Base-by-base conservation (phyloP, 2,797 vertebrate genomes). In the Martes flavigula region DNA sequence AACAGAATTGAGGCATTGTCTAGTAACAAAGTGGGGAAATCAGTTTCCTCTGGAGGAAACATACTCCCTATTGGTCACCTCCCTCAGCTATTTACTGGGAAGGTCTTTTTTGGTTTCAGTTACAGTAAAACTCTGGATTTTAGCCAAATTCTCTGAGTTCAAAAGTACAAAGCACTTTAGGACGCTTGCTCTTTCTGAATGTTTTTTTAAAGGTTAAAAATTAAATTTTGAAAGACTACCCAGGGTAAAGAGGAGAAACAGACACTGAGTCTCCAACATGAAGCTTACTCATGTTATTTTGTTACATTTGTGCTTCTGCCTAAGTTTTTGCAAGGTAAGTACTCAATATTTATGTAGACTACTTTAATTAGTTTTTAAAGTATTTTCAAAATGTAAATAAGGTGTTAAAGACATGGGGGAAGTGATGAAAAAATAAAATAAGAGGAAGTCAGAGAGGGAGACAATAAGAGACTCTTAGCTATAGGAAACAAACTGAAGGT, bases 171-270 rank as follows among this genome's bases (percentile, higher is more conserved):
- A 87, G 90, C 90, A 86, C 73, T 87, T 96, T 75, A 27, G 93
- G 54, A 96, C 73, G 15, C 0, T 96, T 72, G 78, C 82, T 91
- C 90, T 97, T 25, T 96, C 91, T 92, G 98, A 98, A 96, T 98
- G 98, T 98, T 98, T 98, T 98, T 94, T 97, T 96, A 98, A 85
- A 87, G 97, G 99, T 99, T 99, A 99, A 99, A 99, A 96, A 99
- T 99, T 99, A 99, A 99, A 97, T 98, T 70, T 75, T 88, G 25
- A 66, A 96, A 90, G 73, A 97, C 78, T 91, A 92, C 51, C 73
- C 85, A 68, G 60, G 58, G 30, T 25, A 93, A 85, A 90, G 96
- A 93, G 95, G 83, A 96, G 73, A 56, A 87, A 23, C 25, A 54
- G n/a, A 96, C 58, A 83, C 43, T 89, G 77, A 70, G 20, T 64